These are phyloP conservation scores for Puma concolor DNA, from an alignment of 2,113 vertebrate genomes.

Conservation along the genomic window DNA sequence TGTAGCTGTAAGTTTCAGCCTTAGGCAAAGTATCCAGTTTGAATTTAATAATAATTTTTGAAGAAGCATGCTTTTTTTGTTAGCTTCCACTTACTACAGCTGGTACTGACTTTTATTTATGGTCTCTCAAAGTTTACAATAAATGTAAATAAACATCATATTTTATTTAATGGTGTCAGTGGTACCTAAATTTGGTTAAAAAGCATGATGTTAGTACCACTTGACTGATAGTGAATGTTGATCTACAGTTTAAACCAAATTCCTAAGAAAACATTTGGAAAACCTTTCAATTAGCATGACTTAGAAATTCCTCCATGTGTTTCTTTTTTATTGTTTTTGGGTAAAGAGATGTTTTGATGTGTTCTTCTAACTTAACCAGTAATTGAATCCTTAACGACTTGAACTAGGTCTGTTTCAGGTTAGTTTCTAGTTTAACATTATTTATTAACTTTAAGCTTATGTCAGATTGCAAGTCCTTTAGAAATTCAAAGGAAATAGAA, in stretches of 20 bases:
- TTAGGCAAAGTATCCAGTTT: background rate
- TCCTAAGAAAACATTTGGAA: background rate
- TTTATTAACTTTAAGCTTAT: background rate
- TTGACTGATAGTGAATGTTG: background rate
- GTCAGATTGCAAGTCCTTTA: background rate
- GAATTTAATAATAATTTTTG: background rate
- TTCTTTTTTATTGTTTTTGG: background rate
- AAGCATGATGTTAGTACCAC: background rate
- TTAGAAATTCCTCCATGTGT: background rate
- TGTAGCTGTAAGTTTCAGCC: background rate
- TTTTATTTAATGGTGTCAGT: background rate
- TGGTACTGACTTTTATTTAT: background rate
- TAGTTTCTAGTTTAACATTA: background rate
- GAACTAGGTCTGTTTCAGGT: background rate
- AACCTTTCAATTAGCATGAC: background rate
- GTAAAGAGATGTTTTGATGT: background rate
- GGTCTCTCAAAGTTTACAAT: background rate
- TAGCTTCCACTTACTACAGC: background rate
- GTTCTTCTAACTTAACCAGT: background rate
- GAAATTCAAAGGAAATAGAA: background rate
- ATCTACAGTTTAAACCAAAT: background rate
- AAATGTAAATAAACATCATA: background rate
- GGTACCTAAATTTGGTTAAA: background rate
- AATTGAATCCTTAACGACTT: background rate
- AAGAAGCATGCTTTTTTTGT: background rate